Evolutionary conservation across 37 sponge, comb jelly and placozoan genomes (phyloP).

Genomic region (Agelas oroides): DNA sequence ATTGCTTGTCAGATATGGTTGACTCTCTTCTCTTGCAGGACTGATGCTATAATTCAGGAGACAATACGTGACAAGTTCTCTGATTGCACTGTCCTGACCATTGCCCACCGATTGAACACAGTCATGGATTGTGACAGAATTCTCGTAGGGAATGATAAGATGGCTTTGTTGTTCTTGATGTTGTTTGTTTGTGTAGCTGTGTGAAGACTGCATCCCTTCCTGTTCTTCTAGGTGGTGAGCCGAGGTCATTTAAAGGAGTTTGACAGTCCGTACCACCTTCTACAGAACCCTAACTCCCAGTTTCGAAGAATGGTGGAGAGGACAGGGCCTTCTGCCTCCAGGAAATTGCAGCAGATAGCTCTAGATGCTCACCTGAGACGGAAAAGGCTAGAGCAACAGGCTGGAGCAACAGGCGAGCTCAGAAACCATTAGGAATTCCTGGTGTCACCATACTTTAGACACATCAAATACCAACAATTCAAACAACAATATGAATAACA

Average conservation of each 20-base stretch:
- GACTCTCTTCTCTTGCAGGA: slow-evolving; percentile 50
- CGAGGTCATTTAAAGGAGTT: slow-evolving; percentile 63
- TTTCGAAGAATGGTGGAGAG: slow-evolving; percentile 58
- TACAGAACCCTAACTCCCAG: slow-evolving; percentile 33
- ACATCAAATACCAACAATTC: too few relatives aligned
- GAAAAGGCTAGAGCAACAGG: too few relatives aligned
- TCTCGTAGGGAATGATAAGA: slow-evolving; percentile 53
- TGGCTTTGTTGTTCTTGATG: too few relatives aligned
- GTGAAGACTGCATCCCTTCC: too few relatives aligned
- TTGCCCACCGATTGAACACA: slow-evolving; percentile 95
- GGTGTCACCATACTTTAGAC: too few relatives aligned
- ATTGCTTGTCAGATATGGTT: too few relatives aligned
- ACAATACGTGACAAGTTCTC: slow-evolving; percentile 75
- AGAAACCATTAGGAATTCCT: too few relatives aligned
- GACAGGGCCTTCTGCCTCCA: slow-evolving; percentile 34
- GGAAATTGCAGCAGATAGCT: slow-evolving; percentile 62
- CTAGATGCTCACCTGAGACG: slow-evolving; percentile 13
- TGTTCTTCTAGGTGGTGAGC: slow-evolving; percentile 55
- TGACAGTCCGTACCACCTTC: slow-evolving; percentile 50
- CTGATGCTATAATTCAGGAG: slow-evolving; percentile 90
- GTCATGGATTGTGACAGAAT: slow-evolving; percentile 91
- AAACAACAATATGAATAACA: too few relatives aligned
- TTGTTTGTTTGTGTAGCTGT: too few relatives aligned
- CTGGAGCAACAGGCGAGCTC: too few relatives aligned
- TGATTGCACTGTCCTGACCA: slow-evolving; percentile 87